These are phyloP conservation scores for Ferdinandea cuprea DNA, from an alignment of 2,888 invertebrate genomes.

Conservation along the genomic window DNA sequence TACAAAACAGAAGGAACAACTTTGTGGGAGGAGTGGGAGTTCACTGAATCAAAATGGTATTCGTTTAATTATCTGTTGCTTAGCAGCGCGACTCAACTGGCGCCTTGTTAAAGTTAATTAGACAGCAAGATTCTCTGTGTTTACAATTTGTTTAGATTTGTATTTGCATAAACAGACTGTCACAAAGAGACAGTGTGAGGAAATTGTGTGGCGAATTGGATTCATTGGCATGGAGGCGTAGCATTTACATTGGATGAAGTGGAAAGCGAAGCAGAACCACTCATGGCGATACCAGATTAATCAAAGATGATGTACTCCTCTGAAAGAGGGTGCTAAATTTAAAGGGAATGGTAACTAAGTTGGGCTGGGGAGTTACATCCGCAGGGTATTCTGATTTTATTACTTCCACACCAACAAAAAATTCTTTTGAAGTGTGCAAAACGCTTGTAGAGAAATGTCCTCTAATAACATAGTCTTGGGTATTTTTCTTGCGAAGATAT, in stretches of 20 bases:
- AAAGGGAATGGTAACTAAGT: neutral
- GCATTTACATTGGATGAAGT: neutral
- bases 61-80: conserved; percentile 62
- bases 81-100: conserved; percentile 39
- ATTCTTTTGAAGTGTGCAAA: too few relatives aligned
- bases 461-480: too few relatives aligned
- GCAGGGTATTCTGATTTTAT: too few relatives aligned
- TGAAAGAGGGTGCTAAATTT: neutral
- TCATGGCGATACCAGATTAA: conserved; percentile 9
- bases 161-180: conserved; percentile 37
- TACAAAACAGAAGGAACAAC: conserved; percentile 2
- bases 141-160: conserved; percentile 54
- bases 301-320: conserved; percentile 6
- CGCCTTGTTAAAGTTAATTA: conserved; percentile 58
- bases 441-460: too few relatives aligned
- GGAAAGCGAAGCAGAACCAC: neutral
- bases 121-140: conserved; percentile 41
- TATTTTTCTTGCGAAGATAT: too few relatives aligned
- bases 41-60: conserved; percentile 19
- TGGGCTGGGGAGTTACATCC: too few relatives aligned
- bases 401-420: too few relatives aligned
- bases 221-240: neutral
- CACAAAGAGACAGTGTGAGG: neutral
- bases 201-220: neutral
- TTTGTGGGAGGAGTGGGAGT: neutral